These are phyloP conservation scores for Gallinago jamesoni DNA, from an alignment of 2,113 vertebrate species.

Conservation along the genomic window DNA sequence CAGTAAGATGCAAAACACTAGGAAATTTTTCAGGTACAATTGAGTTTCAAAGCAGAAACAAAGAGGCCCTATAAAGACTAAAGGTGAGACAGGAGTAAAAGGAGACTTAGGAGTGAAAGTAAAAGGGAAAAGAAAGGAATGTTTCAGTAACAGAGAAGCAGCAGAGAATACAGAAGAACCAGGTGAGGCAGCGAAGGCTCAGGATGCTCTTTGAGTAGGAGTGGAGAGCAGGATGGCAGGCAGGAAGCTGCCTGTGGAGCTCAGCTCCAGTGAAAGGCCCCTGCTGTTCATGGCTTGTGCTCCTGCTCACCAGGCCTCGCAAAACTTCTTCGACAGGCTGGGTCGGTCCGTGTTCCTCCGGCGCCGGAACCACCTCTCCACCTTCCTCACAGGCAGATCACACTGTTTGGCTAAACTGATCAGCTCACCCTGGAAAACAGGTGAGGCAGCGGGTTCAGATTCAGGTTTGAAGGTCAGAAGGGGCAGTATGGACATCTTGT, in stretches of 20 bases:
- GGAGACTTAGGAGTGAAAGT: neutral
- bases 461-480: neutral
- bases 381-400: slow-evolving; percentile 78
- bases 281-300: neutral
- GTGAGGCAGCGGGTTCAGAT: neutral
- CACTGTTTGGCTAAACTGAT: slow-evolving; percentile 77
- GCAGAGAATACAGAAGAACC: neutral
- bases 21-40: neutral
- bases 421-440: slow-evolving; percentile 60
- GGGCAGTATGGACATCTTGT: accelerated
- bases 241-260: neutral
- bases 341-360: slow-evolving; percentile 85
- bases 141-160: neutral
- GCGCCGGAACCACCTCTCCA: slow-evolving; percentile 86
- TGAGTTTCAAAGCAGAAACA: neutral
- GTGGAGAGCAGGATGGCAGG: neutral
- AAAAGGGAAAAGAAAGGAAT: neutral
- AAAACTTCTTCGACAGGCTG: slow-evolving; percentile 87
- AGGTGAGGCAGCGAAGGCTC: neutral
- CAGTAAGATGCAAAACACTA: neutral
- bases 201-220: neutral
- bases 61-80: neutral
- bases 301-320: slow-evolving; percentile 86
- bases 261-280: neutral
- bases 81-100: neutral